Evolutionary conservation across 2,113 vertebrate species (phyloP).

Genomic region (Hypocryptadius cinnamomeus): DNA sequence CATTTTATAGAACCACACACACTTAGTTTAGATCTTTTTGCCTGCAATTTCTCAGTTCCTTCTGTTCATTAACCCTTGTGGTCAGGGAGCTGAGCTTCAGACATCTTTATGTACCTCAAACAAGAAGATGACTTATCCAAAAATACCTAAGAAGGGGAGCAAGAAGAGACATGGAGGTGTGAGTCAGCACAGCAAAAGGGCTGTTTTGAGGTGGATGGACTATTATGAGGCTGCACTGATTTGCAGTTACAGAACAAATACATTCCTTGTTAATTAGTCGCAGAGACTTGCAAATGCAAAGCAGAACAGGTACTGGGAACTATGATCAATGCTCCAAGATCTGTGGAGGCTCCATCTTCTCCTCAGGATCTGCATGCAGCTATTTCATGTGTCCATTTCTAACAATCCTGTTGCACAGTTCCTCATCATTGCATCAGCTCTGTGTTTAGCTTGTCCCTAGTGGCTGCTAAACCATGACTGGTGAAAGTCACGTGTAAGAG

Average conservation of each 20-base stretch:
- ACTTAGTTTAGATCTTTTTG: not conserved
- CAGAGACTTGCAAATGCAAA: not conserved
- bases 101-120: not conserved
- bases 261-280: not conserved
- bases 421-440: not conserved
- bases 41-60: not conserved
- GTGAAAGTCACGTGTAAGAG: not conserved
- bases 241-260: not conserved
- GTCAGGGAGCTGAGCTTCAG: not conserved
- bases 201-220: not conserved
- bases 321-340: not conserved
- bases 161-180: not conserved
- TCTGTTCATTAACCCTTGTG: not conserved
- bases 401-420: not conserved
- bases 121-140: not conserved
- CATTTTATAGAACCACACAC: not conserved
- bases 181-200: not conserved
- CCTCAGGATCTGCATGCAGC: not conserved
- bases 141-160: not conserved
- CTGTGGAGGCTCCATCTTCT: not conserved
- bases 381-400: not conserved
- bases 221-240: not conserved
- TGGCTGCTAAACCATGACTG: not conserved
- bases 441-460: not conserved
- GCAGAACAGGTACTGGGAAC: not conserved